Conservation (phyloP, 2,888 invertebrate genomes). For the Synanthedon formicaeformis region DNA sequence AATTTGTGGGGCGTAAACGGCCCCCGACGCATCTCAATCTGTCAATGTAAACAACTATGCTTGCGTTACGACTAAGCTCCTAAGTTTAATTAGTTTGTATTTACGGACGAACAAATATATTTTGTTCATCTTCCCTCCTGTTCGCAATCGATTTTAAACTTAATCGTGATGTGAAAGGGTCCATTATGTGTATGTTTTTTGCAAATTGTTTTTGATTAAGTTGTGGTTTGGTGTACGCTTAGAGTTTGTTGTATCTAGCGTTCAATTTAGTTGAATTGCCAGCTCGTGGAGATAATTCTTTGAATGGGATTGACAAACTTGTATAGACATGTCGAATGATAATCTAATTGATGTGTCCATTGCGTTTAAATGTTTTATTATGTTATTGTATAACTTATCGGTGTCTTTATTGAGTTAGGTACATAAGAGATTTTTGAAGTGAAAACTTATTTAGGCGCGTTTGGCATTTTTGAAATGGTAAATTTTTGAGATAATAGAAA, state of each 20-base stretch:
- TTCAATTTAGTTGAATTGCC: conserved; percentile 9
- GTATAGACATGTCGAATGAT: conserved; percentile 21
- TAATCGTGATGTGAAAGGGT: neutral
- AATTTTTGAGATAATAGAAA: too few species aligned
- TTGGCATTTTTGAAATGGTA: too few species aligned
- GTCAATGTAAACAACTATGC: conserved; percentile 54
- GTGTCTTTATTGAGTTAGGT: too few species aligned
- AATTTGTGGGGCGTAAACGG: conserved; percentile 38
- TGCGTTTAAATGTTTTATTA: neutral
- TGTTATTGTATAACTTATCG: neutral
- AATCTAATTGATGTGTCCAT: neutral
- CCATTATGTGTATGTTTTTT: neutral
- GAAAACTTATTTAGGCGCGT: too few species aligned
- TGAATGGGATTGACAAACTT: conserved; percentile 21
- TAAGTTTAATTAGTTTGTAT: conserved; percentile 47
- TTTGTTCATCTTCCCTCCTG: neutral
- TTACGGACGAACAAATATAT: neutral
- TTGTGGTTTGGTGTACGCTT: neutral
- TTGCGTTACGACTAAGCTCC: conserved; percentile 41
- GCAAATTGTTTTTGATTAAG: neutral
- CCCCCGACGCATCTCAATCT: conserved; percentile 43
- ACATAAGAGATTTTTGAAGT: too few species aligned
- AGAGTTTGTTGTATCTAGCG: conserved; percentile 1
- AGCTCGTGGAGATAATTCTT: conserved; percentile 22
- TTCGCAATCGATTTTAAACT: neutral